Base-by-base conservation (phyloP, 2,113 vertebrate species). In the Corythoichthys haematopterus region DNA sequence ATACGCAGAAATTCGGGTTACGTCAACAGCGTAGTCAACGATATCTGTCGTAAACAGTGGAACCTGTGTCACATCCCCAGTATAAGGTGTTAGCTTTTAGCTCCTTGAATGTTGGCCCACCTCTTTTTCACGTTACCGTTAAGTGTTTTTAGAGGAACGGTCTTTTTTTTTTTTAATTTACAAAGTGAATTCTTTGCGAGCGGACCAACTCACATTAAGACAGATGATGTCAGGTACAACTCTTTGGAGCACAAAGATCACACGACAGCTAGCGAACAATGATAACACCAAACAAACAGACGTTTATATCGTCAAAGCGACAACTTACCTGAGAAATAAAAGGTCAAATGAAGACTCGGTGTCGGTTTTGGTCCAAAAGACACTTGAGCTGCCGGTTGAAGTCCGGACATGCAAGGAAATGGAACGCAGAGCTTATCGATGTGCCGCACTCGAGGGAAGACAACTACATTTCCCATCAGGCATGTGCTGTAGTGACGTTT, bases 381-480 rank as follows among this genome's bases (percentile, higher is more conserved):
- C 58, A 38, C 65, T 33, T 4, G 10, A 15, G 10, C 5, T 1
- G 9, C 60, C 59, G 40, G 65, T 48, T 59, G 4, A 20, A 0
- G 10, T 13, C 53, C 51, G 8, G 51, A 13, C 55, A 37, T 70
- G 35, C 5, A n/a, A 80, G 86, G 70, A 83, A 61, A 1, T 87
- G 87, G 83, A 87, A 86, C 64, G 15, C 15, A 16, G 1, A 1
- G 3, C 6, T 8, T 2, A 2, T 6, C 8, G 6, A 10, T 2
- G 6, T 48, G 5, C 35, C 0, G 3, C 8, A 1, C 28, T 3
- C 0, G 1, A 13, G 0, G 0, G 2, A 0, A 10, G 3, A 58
- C 38, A 79, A 91, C 87, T 85, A 82, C 87, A 84, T 47, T 74
- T 84, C 81, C 89, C 85, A 1, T 3, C 4, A 60, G 2, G 0